Percentiles rank a stretch among this genome's conserved stretches.
phyloP scores from a whole-genome alignment of 2,113 vertebrate species.

The Etheostoma cragini region DNA sequence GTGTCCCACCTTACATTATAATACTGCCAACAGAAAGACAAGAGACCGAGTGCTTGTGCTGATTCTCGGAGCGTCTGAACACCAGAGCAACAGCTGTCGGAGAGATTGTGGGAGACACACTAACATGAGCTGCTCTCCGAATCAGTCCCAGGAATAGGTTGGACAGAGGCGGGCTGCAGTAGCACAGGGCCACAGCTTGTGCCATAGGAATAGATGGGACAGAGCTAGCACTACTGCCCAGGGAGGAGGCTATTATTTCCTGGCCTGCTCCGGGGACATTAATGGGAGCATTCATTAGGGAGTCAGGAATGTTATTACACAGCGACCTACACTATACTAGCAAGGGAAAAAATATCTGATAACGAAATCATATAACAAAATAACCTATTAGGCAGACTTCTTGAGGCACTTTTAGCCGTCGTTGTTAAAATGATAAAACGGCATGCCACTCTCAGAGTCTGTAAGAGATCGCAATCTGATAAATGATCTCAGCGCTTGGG shows the following conservation, averaged over 20 bases:
- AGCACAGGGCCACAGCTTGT: constrained; percentile 49
- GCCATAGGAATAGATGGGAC: constrained; percentile 60
- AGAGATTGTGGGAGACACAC: constrained; percentile 4
- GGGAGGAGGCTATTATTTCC: constrained; percentile 76
- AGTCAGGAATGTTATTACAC: constrained; percentile 72
- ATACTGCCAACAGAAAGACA: neutral
- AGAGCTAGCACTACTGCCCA: constrained; percentile 55
- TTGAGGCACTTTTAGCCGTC: constrained; percentile 80
- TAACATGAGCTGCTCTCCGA: constrained; percentile 18
- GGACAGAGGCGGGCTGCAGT: constrained; percentile 12
- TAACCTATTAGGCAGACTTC: constrained; percentile 83
- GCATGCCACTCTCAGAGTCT: constrained; percentile 80
- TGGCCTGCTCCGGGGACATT: constrained; percentile 67
- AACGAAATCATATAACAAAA: constrained; percentile 84
- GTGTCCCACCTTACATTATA: neutral
- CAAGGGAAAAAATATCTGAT: constrained; percentile 75
- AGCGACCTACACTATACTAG: constrained; percentile 62
- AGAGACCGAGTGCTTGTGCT: neutral
- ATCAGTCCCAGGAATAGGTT: constrained; percentile 22
- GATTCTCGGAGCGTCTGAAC: neutral
- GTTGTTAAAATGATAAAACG: constrained; percentile 85
- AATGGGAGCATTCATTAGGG: constrained; percentile 78
- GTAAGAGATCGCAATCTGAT: constrained; percentile 82
- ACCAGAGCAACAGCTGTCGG: constrained; percentile 31
- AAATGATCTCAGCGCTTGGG: constrained; percentile 78